phyloP scores from a whole-genome alignment of 2,888 invertebrate genomes.

The Synergus gifuensis region DNA sequence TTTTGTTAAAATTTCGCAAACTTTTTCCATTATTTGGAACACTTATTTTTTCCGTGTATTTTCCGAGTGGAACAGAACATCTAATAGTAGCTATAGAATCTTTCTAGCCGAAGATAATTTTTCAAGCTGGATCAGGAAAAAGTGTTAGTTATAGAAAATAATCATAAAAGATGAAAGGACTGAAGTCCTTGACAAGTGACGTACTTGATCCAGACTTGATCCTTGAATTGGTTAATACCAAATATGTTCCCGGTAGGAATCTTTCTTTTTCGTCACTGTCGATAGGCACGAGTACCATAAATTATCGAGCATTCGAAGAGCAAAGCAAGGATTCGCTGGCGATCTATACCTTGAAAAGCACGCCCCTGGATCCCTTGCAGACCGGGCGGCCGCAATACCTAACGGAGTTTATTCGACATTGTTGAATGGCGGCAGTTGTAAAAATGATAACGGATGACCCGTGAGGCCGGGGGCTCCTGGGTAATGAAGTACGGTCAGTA shows the following conservation, averaged over 20 bases:
- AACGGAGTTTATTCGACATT: conserved; percentile 78
- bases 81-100: too few relatives aligned
- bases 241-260: not conserved
- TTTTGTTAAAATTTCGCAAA: too few relatives aligned
- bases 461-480: conserved; percentile 71
- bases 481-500: conserved; percentile 77
- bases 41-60: too few relatives aligned
- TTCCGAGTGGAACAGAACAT: too few relatives aligned
- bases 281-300: conserved; percentile 51
- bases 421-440: conserved; percentile 78
- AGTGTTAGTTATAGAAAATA: not conserved
- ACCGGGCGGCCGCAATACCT: conserved; percentile 72
- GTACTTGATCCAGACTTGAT: not conserved
- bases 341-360: conserved; percentile 66
- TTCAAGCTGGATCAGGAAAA: not conserved
- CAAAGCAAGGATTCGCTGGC: conserved; percentile 56
- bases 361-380: conserved; percentile 64
- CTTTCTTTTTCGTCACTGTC: conserved; percentile 43
- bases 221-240: not conserved
- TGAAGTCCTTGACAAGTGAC: not conserved
- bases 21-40: too few relatives aligned
- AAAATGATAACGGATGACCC: conserved; percentile 78
- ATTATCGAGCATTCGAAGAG: conserved; percentile 51
- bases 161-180: too few relatives aligned
- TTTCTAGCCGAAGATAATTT: too few relatives aligned